These are phyloP conservation scores for Pelagia noctiluca DNA, from an alignment of 30 jellyfish, hydroid and myxozoan genomes.

Conservation along the genomic window DNA sequence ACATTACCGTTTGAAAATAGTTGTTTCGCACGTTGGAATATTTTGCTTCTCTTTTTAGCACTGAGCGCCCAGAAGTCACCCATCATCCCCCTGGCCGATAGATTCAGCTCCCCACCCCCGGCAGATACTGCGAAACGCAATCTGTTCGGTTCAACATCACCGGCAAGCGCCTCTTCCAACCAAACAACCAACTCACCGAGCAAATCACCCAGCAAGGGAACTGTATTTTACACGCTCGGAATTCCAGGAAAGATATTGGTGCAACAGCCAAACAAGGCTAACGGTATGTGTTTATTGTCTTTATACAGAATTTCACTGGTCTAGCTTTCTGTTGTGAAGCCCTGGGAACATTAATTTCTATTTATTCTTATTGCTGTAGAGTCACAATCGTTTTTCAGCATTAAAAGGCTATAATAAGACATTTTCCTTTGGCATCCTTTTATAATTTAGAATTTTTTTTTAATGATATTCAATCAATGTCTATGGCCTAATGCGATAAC, in stretches of 20 bases:
- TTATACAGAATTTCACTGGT: background rate
- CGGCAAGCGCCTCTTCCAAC: background rate
- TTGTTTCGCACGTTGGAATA: no score
- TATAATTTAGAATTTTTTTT: no score
- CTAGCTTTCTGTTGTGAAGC: no score
- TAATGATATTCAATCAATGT: no score
- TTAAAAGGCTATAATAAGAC: no score
- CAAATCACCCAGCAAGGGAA: background rate
- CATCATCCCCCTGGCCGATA: constrained; percentile 20
- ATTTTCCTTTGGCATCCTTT: no score
- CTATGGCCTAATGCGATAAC: no score
- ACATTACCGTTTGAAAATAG: no score
- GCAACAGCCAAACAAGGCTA: background rate
- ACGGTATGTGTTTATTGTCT: background rate
- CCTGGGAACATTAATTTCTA: no score
- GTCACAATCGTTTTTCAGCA: no score
- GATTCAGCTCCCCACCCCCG: constrained; percentile 18
- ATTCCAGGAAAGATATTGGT: background rate
- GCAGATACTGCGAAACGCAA: constrained; percentile 74
- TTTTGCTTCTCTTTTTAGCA: background rate
- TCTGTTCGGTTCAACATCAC: constrained; percentile 72
- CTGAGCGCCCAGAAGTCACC: constrained; percentile 58
- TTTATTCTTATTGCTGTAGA: no score
- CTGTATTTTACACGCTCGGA: background rate
- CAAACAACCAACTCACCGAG: background rate